Evolutionary conservation across 2,888 invertebrate species (phyloP), one percentile per base, ranked within the genome.

Genomic region (Amiota minor): DNA sequence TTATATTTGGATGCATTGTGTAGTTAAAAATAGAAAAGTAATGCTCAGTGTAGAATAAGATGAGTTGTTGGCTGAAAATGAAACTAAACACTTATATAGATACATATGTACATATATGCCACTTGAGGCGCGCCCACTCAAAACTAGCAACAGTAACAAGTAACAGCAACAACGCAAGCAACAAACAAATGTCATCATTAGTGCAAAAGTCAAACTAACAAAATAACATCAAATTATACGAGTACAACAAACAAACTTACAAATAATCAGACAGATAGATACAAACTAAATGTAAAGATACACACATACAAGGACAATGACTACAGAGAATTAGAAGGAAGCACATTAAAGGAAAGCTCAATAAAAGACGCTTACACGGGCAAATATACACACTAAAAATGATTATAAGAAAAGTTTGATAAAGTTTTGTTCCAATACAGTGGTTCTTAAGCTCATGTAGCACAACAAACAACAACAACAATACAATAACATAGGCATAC

Each of bases 101-200:
- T 2, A 50, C 9, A n/a, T 16, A 50, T 50, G 50, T 3, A 11
- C 12, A 50, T 11, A 1, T 16, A 53, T 12, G 9, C n/a, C 53
- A 53, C 53, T 53, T 20, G 20, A 20, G 16, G 59, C 18, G 59
- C 20, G 59, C 59, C 18, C 9, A 16, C 18, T 59, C 59, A 9
- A 59, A 16, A 20, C 20, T 9, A 20, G 18, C 23, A 16, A 59
- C 35, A 35, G 18, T 59, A 4, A 65, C 11, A 45, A 35, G 18
- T 59, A 4, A 65, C 11, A 45, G 65, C 47, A 35, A 47, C 47
- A 35, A 46, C 47, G 47, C 65, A 46, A 0, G 65, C 64, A 47
- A 65, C 45, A 65, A 65, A 65, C 65, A 65, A 65, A 65, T 65
- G 65, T 65, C 65, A 65, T 65, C 65, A 65, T 65, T 65, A 65